Evolutionary conservation across 2,113 vertebrate species (phyloP), one percentile per base, ranked within the genome.

Genomic region (Hystrix cristata): DNA sequence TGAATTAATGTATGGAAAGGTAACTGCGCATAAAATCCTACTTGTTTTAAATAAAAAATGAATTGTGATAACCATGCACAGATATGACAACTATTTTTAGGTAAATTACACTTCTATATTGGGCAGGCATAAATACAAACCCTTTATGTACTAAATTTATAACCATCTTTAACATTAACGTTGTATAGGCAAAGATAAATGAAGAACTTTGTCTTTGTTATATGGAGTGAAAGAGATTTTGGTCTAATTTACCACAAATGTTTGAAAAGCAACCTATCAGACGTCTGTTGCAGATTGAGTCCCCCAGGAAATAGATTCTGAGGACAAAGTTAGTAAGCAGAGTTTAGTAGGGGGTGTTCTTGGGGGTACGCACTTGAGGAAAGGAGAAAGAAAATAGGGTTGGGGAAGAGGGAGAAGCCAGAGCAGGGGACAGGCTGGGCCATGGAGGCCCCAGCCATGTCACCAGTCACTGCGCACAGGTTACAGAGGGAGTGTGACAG

Each of bases 1-100:
- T 83, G 83, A 80, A 71, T 71, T 94, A 95, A 84, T 80, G 59
- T 62, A 65, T 53, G 84, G 34, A 90, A 93, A 69, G 15, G 19
- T 91, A 69, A 91, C 27, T 64, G 31, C 14, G 29, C 74, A 78
- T 55, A 62, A n/a, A 83, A 92, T 65, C 2, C 31, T 78, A 38
- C 78, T 86, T 78, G n/a, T 64, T 51, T 85, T 64, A 62, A 94
- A 74, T 71, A 29, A 89, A 91, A 82, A 55, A 31, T 31, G 48
- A 55, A 31, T 29, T 65, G 3, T 57, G 51, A 7, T 90, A 79
- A 60, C 43, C 29, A 62, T 59, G 15, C 3, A 4, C 4, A 87
- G 25, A 29, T 16, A 46, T 51, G 7, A 64, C 3, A n/a, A 9
- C 7, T 19, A 21, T 38, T 95, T 96, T 92, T 84, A 74, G 51